phyloP scores from a whole-genome alignment of 2,113 vertebrate genomes.

The Forbesichthys papilliferus region DNA sequence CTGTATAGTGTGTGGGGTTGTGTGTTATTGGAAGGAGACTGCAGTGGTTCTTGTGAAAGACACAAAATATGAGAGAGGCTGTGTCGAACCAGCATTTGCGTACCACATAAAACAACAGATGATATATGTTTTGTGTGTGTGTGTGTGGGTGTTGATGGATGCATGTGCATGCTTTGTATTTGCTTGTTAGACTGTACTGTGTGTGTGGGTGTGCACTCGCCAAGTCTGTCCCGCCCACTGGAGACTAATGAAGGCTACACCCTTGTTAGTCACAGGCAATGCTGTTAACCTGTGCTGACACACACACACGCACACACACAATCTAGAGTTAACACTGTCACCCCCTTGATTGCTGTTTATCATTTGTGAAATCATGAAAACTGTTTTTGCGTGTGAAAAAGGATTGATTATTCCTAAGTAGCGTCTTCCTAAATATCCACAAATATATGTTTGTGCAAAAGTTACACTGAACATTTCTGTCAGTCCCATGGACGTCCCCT shows the following conservation, averaged over 20 bases:
- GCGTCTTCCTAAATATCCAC: not conserved
- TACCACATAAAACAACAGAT: not conserved
- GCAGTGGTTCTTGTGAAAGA: no score
- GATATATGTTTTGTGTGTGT: not conserved
- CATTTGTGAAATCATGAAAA: no score
- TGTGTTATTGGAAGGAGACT: not conserved
- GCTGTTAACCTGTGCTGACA: not conserved
- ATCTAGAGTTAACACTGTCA: constrained; percentile 7
- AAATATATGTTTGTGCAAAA: constrained; percentile 15
- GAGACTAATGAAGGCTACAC: no score
- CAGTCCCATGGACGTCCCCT: not conserved
- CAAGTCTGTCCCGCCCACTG: no score
- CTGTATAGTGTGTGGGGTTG: not conserved
- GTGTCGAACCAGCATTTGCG: no score
- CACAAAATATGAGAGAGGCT: no score
- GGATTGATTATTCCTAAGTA: constrained; percentile 17
- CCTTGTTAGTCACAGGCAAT: no score
- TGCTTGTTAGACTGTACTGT: not conserved
- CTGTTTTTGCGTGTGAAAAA: not conserved
- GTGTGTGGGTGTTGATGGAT: not conserved
- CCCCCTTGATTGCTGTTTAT: constrained; percentile 4
- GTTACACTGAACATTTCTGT: no score
- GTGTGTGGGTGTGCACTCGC: not conserved
- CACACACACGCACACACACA: constrained; percentile 12
- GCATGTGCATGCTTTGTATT: not conserved